These are phyloP conservation scores for Ypsolopha sequella DNA, from an alignment of 2,888 invertebrate species.

Conservation along the genomic window DNA sequence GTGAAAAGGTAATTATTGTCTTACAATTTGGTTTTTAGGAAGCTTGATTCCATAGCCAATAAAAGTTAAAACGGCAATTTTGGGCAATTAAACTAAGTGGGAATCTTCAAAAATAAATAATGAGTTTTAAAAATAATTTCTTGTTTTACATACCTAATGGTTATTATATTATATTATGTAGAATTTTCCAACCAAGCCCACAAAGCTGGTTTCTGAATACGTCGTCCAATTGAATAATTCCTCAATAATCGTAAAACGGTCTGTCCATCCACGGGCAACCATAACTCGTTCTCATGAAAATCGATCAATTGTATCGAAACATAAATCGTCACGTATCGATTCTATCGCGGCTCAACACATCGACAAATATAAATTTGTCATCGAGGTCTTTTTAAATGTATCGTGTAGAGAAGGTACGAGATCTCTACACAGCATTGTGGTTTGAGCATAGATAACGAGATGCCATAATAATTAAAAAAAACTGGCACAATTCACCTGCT, in stretches of 20 bases:
- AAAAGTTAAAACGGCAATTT: neutral
- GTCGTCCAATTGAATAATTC: slow-evolving; percentile 23
- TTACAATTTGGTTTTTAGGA: neutral
- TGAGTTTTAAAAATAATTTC: no score
- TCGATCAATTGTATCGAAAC: slow-evolving; percentile 46
- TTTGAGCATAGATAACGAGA: neutral
- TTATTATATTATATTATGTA: no score
- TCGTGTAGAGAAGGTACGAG: neutral
- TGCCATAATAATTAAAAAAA: no score
- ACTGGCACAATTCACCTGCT: no score
- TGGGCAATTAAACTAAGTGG: no score
- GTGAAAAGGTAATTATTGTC: slow-evolving; percentile 5
- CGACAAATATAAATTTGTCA: slow-evolving; percentile 69
- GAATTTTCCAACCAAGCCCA: no score
- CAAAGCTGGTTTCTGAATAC: neutral
- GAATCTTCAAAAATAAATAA: no score
- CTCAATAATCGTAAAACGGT: slow-evolving; percentile 27
- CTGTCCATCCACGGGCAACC: slow-evolving; percentile 30
- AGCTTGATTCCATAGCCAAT: neutral
- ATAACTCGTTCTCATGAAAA: slow-evolving; percentile 54
- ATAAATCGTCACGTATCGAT: slow-evolving; percentile 62
- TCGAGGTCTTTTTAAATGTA: slow-evolving; percentile 14
- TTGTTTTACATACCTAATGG: no score
- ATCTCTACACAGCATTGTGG: neutral
- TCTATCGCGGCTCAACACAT: slow-evolving; percentile 55